Evolutionary conservation across 2,113 vertebrate species (phyloP).

Genomic region (Cisticola juncidis): DNA sequence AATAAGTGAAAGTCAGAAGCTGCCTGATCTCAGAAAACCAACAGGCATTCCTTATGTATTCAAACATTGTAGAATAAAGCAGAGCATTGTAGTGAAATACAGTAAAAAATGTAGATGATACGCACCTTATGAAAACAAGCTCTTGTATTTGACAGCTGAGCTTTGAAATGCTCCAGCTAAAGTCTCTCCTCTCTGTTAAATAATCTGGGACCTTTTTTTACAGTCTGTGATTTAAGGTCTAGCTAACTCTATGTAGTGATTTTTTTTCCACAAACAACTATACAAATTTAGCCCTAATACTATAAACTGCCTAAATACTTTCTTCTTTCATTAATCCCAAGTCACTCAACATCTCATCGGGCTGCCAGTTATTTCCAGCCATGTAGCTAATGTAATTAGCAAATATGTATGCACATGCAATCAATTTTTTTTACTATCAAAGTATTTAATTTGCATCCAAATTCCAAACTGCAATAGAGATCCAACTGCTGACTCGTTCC

Average conservation of each 20-base stretch:
- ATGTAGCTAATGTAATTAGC: background rate
- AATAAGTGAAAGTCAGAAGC: background rate
- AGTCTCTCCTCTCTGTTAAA: background rate
- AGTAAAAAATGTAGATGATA: background rate
- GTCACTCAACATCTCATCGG: background rate
- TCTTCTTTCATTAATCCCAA: background rate
- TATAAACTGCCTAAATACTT: background rate
- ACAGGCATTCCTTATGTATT: slow-evolving; percentile 15
- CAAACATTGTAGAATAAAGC: slow-evolving; percentile 1
- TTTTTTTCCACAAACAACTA: background rate
- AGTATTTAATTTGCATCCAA: slow-evolving; percentile 38
- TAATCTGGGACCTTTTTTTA: background rate
- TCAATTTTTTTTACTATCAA: background rate
- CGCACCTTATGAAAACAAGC: slow-evolving; percentile 9
- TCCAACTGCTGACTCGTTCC: slow-evolving; percentile 1
- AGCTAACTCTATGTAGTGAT: background rate
- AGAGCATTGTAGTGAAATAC: slow-evolving; percentile 44
- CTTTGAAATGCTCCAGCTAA: background rate
- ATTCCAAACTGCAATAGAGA: background rate
- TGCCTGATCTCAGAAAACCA: slow-evolving; percentile 20
- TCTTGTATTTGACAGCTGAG: background rate
- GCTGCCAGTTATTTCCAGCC: background rate
- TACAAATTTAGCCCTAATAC: background rate
- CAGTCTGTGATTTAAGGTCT: background rate
- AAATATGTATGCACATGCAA: background rate